Percentiles rank a stretch among this genome's conserved stretches.
These are phyloP conservation scores for Cynoglossus semilaevis DNA, from an alignment of 2,113 vertebrate genomes.

Conservation along the genomic window DNA sequence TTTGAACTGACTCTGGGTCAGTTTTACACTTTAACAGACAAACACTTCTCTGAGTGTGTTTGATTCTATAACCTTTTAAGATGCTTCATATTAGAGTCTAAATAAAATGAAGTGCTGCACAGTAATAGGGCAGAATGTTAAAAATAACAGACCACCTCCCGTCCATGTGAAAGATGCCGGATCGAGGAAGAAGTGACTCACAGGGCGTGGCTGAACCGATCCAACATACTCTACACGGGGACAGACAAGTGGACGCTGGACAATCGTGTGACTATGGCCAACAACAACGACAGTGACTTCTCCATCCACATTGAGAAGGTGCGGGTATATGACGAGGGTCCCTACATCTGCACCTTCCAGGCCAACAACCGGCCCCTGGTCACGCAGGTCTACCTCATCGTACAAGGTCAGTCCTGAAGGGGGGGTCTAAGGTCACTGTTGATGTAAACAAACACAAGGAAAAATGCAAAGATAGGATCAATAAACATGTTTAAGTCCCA, in stretches of 20 bases:
- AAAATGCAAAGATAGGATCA: no score
- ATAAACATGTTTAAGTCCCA: no score
- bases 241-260: conserved; percentile 91
- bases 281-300: conserved; percentile 85
- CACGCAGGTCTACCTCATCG: conserved; percentile 88
- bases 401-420: conserved; percentile 82
- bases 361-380: conserved; percentile 86
- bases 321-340: conserved; percentile 84
- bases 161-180: conserved; percentile 77
- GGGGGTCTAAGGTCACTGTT: no score
- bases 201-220: conserved; percentile 91
- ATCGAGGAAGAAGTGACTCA: conserved; percentile 88
- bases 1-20: no score
- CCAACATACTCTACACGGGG: conserved; percentile 89
- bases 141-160: background rate
- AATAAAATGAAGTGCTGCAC: no score
- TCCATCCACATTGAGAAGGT: conserved; percentile 86
- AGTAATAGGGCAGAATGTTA: no score
- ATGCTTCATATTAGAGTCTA: no score
- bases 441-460: no score
- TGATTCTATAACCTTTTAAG: no score
- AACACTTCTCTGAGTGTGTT: no score
- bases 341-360: conserved; percentile 91
- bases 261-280: conserved; percentile 81
- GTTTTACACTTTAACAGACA: no score